These are phyloP conservation scores for Drosophila diplacantha DNA, from an alignment of 2,888 invertebrate species.

Conservation along the genomic window DNA sequence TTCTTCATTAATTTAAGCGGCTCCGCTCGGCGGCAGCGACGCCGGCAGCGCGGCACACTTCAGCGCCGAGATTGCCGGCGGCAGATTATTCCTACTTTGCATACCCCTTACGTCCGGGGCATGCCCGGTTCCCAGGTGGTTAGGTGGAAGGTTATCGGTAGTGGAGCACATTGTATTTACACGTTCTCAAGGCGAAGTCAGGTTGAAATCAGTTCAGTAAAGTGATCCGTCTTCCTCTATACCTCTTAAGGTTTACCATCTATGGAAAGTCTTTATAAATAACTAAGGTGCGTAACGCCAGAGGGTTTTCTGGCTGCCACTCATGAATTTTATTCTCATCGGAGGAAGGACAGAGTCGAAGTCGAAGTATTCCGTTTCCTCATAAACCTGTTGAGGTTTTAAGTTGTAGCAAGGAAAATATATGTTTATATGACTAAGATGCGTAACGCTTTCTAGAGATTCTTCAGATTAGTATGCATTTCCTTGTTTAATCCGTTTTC, in stretches of 20 bases:
- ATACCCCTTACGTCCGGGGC: constrained; percentile 27
- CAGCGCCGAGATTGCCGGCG: constrained; percentile 67
- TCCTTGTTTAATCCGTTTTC: not conserved
- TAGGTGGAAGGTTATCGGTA: not conserved
- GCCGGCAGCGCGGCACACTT: constrained; percentile 46
- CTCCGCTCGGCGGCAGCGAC: constrained; percentile 29
- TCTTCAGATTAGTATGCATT: too few species aligned
- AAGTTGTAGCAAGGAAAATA: not conserved
- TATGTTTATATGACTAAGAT: too few species aligned
- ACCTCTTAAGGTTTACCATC: too few species aligned
- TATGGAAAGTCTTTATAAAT: too few species aligned
- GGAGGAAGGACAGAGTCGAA: too few species aligned
- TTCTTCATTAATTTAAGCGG: constrained; percentile 76
- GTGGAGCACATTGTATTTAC: not conserved
- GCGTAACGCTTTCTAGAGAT: too few species aligned
- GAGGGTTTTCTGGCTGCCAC: too few species aligned
- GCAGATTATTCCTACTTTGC: constrained; percentile 66
- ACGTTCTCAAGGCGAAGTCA: not conserved
- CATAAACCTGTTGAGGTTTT: not conserved
- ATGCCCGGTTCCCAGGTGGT: not conserved
- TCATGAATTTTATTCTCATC: too few species aligned
- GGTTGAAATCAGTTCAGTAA: not conserved
- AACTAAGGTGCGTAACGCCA: too few species aligned
- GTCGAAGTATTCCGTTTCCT: not conserved
- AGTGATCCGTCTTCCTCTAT: too few species aligned